Conservation (phyloP, 2,113 vertebrate species). For the Saccopteryx bilineata region DNA sequence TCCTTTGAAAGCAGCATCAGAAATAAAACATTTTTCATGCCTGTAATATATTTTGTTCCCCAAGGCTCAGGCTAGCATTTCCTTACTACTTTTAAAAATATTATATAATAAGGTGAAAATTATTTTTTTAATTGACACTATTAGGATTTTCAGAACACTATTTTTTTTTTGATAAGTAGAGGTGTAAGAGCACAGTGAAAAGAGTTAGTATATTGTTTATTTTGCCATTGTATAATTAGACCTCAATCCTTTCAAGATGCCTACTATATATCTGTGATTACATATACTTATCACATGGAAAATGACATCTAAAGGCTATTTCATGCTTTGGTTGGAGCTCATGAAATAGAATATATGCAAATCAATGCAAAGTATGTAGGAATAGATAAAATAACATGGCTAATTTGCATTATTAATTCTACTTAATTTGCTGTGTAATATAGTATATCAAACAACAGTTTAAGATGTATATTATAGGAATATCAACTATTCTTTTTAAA, state of each 20-base stretch:
- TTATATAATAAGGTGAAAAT: conserved; percentile 83
- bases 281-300: not conserved
- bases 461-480: not conserved
- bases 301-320: not conserved
- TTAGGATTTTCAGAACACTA: conserved; percentile 68
- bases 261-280: not conserved
- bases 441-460: not conserved
- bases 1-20: conserved; percentile 91
- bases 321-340: not conserved
- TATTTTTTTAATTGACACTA: conserved; percentile 85
- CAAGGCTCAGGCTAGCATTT: conserved; percentile 90
- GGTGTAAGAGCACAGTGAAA: not conserved
- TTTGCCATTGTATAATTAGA: not conserved
- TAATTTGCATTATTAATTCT: conserved; percentile 6
- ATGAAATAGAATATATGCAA: conserved; percentile 1
- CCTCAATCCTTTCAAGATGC: not conserved
- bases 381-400: not conserved
- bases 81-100: conserved; percentile 75
- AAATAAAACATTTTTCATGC: conserved; percentile 87
- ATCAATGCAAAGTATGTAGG: not conserved
- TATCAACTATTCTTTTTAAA: not conserved
- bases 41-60: conserved; percentile 87
- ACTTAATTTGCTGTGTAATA: not conserved
- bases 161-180: conserved; percentile 18
- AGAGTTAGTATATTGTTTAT: not conserved